Percentiles rank a stretch among this genome's conserved stretches.
phyloP scores from a whole-genome alignment of 1,140 invertebrate species.

The Drosophila nigromelanica region DNA sequence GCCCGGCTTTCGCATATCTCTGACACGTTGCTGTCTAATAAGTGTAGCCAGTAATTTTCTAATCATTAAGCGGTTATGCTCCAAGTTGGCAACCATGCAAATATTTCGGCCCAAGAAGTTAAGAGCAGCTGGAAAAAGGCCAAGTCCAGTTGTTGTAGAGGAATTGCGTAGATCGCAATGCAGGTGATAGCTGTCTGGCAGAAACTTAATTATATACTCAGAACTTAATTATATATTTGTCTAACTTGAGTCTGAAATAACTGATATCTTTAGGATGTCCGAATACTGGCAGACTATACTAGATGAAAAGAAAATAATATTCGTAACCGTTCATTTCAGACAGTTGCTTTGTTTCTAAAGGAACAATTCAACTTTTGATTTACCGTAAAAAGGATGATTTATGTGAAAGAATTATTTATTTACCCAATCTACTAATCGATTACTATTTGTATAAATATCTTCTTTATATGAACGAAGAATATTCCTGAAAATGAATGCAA shows the following conservation, averaged over 20 bases:
- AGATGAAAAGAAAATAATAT: too few relatives aligned
- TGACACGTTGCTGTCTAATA: conserved; percentile 78
- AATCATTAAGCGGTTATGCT: conserved; percentile 61
- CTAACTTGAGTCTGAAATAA: not conserved
- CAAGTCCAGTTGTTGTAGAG: not conserved
- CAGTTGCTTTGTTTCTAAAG: too few relatives aligned
- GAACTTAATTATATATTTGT: too few relatives aligned
- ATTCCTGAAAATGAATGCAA: not conserved
- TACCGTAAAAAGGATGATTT: too few relatives aligned
- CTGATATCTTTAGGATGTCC: too few relatives aligned
- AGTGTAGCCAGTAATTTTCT: conserved; percentile 80
- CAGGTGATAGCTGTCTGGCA: conserved; percentile 10
- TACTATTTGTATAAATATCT: too few relatives aligned
- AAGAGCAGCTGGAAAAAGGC: conserved; percentile 14
- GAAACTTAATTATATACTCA: not conserved
- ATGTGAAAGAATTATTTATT: too few relatives aligned
- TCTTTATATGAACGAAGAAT: too few relatives aligned
- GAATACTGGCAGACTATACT: too few relatives aligned
- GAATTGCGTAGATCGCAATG: not conserved
- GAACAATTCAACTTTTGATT: too few relatives aligned
- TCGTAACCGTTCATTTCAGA: too few relatives aligned
- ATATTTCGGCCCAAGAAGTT: conserved; percentile 25
- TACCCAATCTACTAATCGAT: too few relatives aligned
- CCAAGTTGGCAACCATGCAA: conserved; percentile 42
- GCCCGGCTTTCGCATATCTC: conserved; percentile 61